phyloP scores from a whole-genome alignment of 2,113 vertebrate genomes.

The Myrmecobius fasciatus region DNA sequence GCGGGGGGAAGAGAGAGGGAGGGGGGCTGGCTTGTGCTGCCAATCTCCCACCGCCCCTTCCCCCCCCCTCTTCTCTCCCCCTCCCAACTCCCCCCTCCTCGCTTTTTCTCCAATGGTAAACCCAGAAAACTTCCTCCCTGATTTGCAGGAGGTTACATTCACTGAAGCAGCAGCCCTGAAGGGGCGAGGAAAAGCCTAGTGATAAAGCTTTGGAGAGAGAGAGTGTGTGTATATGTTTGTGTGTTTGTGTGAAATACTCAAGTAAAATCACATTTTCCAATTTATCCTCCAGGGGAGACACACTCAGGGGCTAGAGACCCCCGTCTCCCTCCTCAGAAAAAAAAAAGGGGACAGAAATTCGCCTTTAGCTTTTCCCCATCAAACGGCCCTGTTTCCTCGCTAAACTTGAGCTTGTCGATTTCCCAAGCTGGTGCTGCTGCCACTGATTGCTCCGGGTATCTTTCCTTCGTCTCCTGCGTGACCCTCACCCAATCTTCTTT shows the following conservation, averaged over 20 bases:
- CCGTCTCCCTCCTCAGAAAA: not conserved
- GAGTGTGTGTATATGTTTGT: not conserved
- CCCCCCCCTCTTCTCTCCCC: not conserved
- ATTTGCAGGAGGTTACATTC: slow-evolving; percentile 25
- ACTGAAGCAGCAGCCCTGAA: slow-evolving; percentile 39
- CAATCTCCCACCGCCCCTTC: slow-evolving; percentile 54
- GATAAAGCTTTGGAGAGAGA: not conserved
- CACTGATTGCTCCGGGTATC: not conserved
- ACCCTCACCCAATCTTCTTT: slow-evolving; percentile 64
- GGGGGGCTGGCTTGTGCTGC: slow-evolving; percentile 41
- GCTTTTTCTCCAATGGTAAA: slow-evolving; percentile 41
- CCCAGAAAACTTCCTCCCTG: slow-evolving; percentile 37
- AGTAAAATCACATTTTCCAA: not conserved
- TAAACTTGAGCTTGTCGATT: slow-evolving; percentile 15
- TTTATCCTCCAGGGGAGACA: not conserved
- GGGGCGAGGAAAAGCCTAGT: slow-evolving; percentile 5
- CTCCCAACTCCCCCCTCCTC: slow-evolving; percentile 14
- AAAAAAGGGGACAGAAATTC: not conserved
- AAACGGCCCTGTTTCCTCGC: slow-evolving; percentile 38
- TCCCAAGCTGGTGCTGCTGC: slow-evolving; percentile 61
- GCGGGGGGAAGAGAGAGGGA: not conserved
- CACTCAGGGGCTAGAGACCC: slow-evolving; percentile 3
- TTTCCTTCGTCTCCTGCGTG: slow-evolving; percentile 15
- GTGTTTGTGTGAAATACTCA: not conserved
- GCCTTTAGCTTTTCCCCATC: not conserved